phyloP scores from a whole-genome alignment of 2,113 vertebrate species.

The Geococcyx californianus region DNA sequence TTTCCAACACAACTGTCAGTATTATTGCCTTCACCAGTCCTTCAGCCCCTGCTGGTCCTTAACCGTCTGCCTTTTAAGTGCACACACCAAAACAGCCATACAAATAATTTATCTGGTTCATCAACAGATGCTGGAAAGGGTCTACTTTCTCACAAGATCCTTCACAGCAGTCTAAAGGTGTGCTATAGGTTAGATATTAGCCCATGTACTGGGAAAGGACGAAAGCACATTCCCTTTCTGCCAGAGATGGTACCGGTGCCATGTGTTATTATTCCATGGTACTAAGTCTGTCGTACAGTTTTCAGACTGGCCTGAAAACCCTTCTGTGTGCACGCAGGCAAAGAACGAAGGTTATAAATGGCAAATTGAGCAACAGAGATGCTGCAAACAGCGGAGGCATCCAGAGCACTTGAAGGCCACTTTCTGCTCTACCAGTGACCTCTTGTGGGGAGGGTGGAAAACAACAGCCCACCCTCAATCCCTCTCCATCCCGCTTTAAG shows the following conservation, averaged over 20 bases:
- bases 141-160: not conserved
- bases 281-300: not conserved
- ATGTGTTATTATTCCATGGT: not conserved
- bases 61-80: not conserved
- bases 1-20: not conserved
- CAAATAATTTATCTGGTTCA: not conserved
- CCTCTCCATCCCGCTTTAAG: fast-evolving
- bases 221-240: not conserved
- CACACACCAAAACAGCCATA: not conserved
- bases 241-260: not conserved
- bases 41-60: not conserved
- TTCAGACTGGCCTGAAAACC: not conserved
- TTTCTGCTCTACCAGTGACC: not conserved
- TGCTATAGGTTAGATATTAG: not conserved
- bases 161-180: not conserved
- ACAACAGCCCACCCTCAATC: not conserved
- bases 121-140: not conserved
- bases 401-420: fast-evolving
- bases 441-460: not conserved
- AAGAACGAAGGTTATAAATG: not conserved
- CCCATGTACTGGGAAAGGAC: not conserved
- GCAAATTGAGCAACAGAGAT: not conserved
- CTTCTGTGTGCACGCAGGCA: not conserved
- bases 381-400: not conserved
- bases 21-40: not conserved